phyloP scores from a whole-genome alignment of 1,140 invertebrate genomes.

The Drosophila repleta region DNA sequence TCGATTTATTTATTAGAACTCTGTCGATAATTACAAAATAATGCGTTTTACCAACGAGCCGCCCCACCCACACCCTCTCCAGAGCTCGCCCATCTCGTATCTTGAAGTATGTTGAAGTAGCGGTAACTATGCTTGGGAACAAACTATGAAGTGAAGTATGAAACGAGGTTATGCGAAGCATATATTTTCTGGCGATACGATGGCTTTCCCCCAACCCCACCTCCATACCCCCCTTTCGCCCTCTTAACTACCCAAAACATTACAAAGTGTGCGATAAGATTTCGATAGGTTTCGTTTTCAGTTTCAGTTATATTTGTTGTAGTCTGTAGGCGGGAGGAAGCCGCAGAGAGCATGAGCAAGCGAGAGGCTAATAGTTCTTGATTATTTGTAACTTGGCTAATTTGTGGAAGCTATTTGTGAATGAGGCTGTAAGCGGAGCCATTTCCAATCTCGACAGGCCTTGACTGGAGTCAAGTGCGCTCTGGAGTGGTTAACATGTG shows the following conservation, averaged over 20 bases:
- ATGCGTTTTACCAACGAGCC: slow-evolving; percentile 64
- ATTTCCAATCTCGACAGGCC: slow-evolving; percentile 49
- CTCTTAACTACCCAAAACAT: not conserved
- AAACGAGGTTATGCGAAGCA: slow-evolving; percentile 76
- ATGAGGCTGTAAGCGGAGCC: slow-evolving; percentile 44
- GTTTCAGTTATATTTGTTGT: slow-evolving; percentile 25
- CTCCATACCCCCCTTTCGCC: not conserved
- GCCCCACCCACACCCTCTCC: not conserved
- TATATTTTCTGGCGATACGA: slow-evolving; percentile 55
- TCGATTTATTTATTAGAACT: slow-evolving; percentile 79
- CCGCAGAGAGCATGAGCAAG: not conserved
- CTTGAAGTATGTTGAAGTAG: slow-evolving; percentile 44
- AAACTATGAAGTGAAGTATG: slow-evolving; percentile 27
- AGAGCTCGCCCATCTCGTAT: not conserved
- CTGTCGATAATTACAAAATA: slow-evolving; percentile 83
- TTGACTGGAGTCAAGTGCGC: slow-evolving; percentile 44
- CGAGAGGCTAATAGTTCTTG: slow-evolving; percentile 4
- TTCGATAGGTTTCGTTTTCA: slow-evolving; percentile 41
- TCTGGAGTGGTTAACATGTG: slow-evolving; percentile 38
- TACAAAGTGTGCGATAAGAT: slow-evolving; percentile 66
- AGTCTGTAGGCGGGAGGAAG: not conserved
- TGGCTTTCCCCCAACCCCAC: not conserved
- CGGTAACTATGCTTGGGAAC: slow-evolving; percentile 47
- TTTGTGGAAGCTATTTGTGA: slow-evolving; percentile 52
- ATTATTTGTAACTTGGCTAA: slow-evolving; percentile 54